phyloP scores from a whole-genome alignment of 1,140 invertebrate genomes.

The Pentalonia nigronervosa region DNA sequence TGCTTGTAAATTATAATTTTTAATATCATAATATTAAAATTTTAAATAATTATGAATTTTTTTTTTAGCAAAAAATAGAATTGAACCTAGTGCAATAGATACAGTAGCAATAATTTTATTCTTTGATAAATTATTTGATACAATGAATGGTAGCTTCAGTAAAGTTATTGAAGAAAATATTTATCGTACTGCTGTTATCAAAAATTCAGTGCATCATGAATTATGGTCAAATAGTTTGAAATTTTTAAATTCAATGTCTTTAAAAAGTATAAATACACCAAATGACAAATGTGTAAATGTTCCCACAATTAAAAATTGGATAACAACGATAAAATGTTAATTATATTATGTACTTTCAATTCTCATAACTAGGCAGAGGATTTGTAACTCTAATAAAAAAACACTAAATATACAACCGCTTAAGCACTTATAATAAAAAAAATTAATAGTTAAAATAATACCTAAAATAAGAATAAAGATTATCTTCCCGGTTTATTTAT shows the following conservation, averaged over 20 bases:
- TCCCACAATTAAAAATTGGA: constrained; percentile 14
- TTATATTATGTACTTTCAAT: too few species aligned
- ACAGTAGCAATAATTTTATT: not conserved
- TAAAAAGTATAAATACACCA: too few species aligned
- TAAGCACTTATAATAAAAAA: too few species aligned
- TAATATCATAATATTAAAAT: not conserved
- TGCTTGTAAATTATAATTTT: not conserved
- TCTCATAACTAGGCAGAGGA: too few species aligned
- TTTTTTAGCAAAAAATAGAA: not conserved
- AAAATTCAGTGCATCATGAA: constrained; percentile 15
- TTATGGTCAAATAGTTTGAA: not conserved
- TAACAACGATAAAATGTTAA: not conserved
- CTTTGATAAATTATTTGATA: not conserved
- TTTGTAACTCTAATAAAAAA: too few species aligned
- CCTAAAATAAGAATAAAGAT: too few species aligned
- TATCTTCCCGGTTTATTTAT: too few species aligned
- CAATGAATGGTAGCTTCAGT: not conserved
- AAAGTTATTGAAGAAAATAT: too few species aligned
- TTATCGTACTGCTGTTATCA: not conserved
- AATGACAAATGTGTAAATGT: not conserved
- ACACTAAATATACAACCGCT: too few species aligned
- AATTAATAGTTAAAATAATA: too few species aligned
- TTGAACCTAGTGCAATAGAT: not conserved
- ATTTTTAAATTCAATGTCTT: not conserved
- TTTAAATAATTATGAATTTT: not conserved